A percentile compares a stretch with the other conserved stretches of the same genome.
phyloP scores from a whole-genome alignment of 1,140 invertebrate species.

The Cydia fagiglandana region DNA sequence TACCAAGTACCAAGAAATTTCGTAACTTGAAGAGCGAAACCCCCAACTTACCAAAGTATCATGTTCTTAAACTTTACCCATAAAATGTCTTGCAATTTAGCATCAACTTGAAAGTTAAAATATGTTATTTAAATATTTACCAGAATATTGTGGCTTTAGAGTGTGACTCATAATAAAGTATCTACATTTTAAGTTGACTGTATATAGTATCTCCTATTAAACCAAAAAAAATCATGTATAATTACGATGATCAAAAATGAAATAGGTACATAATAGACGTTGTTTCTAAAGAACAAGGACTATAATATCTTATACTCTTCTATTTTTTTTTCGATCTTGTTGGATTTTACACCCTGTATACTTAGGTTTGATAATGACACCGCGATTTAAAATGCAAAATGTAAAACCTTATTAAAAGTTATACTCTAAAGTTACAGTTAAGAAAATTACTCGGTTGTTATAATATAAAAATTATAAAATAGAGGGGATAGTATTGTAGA shows the following conservation, averaged over 20 bases:
- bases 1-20: slow-evolving; percentile 9
- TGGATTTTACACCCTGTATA: no score
- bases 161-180: neutral
- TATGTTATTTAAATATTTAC: slow-evolving; percentile 13
- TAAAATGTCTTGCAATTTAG: slow-evolving; percentile 4
- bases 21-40: neutral
- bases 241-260: no score
- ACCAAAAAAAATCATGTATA: no score
- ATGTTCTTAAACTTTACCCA: neutral
- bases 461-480: neutral
- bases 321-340: no score
- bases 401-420: neutral
- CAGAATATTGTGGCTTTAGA: slow-evolving; percentile 16
- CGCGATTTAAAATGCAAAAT: no score
- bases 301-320: no score
- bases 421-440: slow-evolving; percentile 3
- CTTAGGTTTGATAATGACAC: no score
- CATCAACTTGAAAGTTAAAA: neutral
- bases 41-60: neutral
- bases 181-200: no score
- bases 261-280: no score
- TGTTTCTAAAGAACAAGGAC: no score
- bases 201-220: no score
- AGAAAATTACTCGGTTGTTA: neutral
- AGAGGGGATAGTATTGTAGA: slow-evolving; percentile 27